A percentile compares a stretch with the other conserved stretches of the same genome.
Evolutionary conservation across 2,113 vertebrate genomes (phyloP).

Genomic region (Stercorarius parasiticus): DNA sequence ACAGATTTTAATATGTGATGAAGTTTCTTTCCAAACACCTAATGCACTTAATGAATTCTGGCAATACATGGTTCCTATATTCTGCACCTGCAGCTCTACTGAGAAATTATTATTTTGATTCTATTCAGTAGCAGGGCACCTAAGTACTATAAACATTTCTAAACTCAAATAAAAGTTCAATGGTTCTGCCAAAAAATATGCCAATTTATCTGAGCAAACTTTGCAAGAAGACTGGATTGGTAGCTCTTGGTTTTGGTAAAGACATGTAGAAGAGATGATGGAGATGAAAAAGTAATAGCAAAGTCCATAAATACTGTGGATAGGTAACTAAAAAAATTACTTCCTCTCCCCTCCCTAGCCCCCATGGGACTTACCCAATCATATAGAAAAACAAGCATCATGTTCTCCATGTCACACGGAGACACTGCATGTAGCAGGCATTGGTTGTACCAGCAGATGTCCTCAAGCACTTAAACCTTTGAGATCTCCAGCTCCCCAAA

Average conservation of each 20-base stretch:
- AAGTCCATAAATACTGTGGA: background rate
- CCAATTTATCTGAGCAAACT: background rate
- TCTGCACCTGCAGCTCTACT: background rate
- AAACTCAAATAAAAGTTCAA: background rate
- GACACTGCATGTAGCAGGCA: accelerated
- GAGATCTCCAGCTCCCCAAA: background rate
- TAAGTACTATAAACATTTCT: background rate
- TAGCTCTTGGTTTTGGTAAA: background rate
- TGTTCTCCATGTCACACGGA: accelerated
- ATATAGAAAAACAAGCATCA: background rate
- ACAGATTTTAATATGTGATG: background rate
- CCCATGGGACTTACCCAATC: background rate
- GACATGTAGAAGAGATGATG: background rate
- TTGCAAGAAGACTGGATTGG: background rate
- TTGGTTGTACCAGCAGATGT: background rate
- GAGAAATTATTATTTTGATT: background rate
- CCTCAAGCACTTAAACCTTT: background rate
- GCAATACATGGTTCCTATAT: background rate
- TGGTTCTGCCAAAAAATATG: background rate
- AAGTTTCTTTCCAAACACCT: background rate
- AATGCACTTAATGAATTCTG: background rate
- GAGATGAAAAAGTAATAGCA: background rate
- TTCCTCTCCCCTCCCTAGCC: background rate
- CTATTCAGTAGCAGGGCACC: background rate
- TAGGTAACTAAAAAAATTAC: background rate